Evolutionary conservation across 2,797 vertebrate species (phyloP), one percentile per base, ranked within the genome.

Genomic region (Neomorphus geoffroyi): DNA sequence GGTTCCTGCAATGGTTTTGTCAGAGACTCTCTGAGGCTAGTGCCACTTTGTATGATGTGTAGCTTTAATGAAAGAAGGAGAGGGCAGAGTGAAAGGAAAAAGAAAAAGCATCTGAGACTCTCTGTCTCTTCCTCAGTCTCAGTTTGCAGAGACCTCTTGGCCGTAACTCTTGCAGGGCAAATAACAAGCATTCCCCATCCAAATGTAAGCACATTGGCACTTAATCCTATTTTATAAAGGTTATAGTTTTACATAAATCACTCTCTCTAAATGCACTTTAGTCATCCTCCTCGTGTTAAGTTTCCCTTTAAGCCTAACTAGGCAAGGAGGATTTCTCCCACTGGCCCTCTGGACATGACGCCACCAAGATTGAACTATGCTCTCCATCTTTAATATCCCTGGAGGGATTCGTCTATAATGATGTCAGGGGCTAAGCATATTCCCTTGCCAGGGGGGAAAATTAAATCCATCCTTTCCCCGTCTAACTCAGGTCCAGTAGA

Each of bases 141-240:
- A 10, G 22, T 90, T 95, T 93, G 74, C 90, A 71, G 93, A 92
- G 95, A 96, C 94, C 94, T 91, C 90, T 91, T 75, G 82, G 88
- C 84, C 89, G 95, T 97, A 97, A 97, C 91, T 98, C 97, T 97
- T 95, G 50, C 80, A 94, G 92, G 94, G 92, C 93, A 94, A 96
- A 94, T 96, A 96, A 96, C 92, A 94, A 97, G 94, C 9, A 0
- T 93, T 96, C 77, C 85, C 93, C 82, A 94, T 96, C 95, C 90
- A 93, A 95, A 95, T 88, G 92, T 93, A 97, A 97, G 96, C 92
- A 93, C 85, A 93, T 93, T 92, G 97, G 94, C 97, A 96, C 90
- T 96, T 95, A 96, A 97, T 96, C 96, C 94, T 88, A 90, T 97
- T 96, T 96, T 93, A 94, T 95, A 93, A 97, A 96, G 96, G 96